Evolutionary conservation across 1,140 invertebrate genomes (phyloP).

Genomic region (Megathymus violae): DNA sequence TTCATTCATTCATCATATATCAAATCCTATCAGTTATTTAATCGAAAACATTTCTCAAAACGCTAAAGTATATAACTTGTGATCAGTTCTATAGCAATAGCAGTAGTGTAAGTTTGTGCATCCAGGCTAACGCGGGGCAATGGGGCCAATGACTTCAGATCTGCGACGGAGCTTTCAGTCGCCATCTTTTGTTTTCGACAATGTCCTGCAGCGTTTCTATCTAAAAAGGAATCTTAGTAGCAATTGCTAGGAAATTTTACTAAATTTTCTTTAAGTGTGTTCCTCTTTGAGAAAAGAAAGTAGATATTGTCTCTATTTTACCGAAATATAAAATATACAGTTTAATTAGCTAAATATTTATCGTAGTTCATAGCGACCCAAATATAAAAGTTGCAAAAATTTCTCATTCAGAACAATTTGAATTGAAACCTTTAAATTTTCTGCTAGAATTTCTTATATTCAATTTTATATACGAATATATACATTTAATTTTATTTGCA

Average conservation of each 20-base stretch:
- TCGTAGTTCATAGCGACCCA: no score
- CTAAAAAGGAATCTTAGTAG: constrained; percentile 32
- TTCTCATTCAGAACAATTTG: no score
- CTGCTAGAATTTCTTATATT: no score
- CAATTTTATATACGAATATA: no score
- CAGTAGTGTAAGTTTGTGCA: constrained; percentile 39
- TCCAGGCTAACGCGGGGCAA: constrained; percentile 41
- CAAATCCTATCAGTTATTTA: no score
- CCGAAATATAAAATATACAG: no score
- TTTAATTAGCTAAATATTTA: no score
- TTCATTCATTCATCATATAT: no score
- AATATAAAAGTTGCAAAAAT: no score
- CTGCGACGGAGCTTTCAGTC: constrained; percentile 40
- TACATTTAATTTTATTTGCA: no score
- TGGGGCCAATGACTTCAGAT: constrained; percentile 47
- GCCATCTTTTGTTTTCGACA: constrained; percentile 38
- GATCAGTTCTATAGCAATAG: background rate
- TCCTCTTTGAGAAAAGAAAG: background rate
- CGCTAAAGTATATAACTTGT: constrained; percentile 5
- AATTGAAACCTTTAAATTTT: no score
- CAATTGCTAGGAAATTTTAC: constrained; percentile 19
- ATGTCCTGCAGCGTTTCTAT: constrained; percentile 32
- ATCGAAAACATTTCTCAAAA: constrained; percentile 14
- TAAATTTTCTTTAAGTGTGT: constrained; percentile 8
- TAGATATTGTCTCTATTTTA: background rate